phyloP scores from a whole-genome alignment of 2,888 invertebrate species.

The Tipula vernalis region DNA sequence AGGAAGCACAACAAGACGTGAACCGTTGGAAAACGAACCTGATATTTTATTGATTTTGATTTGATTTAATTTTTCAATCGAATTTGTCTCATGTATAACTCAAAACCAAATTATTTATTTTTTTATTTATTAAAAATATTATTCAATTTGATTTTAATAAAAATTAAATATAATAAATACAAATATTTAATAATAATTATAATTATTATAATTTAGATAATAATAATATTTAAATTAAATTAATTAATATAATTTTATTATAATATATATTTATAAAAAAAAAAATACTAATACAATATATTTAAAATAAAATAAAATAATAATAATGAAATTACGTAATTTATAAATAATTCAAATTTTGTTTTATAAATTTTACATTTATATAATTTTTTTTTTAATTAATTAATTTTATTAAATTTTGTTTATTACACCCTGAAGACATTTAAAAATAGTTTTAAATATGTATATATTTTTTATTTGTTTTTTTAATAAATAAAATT shows the following conservation, averaged over 20 bases:
- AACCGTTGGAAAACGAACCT: no score
- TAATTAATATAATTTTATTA: neutral
- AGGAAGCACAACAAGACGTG: no score
- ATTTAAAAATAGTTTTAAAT: neutral
- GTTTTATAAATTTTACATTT: neutral
- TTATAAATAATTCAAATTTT: neutral
- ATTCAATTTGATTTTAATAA: neutral
- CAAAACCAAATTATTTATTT: neutral
- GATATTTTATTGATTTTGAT: no score
- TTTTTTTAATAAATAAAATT: no score
- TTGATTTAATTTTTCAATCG: no score
- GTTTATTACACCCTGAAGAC: neutral
- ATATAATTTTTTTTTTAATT: neutral
- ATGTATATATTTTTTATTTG: no score
- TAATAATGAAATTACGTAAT: neutral
- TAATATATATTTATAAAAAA: neutral
- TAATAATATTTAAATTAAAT: neutral
- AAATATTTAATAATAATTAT: neutral
- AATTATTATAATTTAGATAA: neutral
- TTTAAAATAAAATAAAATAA: neutral
- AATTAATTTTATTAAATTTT: neutral
- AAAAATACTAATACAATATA: neutral
- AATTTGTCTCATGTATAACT: no score
- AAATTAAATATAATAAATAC: neutral
- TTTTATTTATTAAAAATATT: neutral